Percentiles rank a stretch among this genome's conserved stretches.
phyloP scores from a whole-genome alignment of 2,888 invertebrate genomes.

The Nemoura dubitans region DNA sequence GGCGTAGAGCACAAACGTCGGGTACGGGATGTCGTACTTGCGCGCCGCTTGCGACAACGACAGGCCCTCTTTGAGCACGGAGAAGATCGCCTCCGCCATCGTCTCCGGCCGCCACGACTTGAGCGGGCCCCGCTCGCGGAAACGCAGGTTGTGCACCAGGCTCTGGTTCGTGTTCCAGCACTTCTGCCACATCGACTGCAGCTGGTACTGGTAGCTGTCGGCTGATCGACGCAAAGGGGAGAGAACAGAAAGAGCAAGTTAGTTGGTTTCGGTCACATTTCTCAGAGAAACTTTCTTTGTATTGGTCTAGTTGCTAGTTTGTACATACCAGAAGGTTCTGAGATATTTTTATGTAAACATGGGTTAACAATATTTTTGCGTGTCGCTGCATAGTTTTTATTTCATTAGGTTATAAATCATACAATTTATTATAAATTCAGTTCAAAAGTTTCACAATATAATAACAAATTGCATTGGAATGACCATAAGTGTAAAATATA shows the following conservation, averaged over 20 bases:
- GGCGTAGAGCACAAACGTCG: conserved; percentile 92
- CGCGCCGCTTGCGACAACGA: conserved; percentile 90
- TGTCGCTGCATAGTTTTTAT: conserved; percentile 1
- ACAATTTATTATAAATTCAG: conserved; percentile 42
- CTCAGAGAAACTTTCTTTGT: not conserved
- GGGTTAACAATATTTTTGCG: not conserved
- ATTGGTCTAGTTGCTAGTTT: not conserved
- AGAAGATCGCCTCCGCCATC: conserved; percentile 94
- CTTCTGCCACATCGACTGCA: conserved; percentile 96
- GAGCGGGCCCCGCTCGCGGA: conserved; percentile 89
- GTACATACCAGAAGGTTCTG: not conserved
- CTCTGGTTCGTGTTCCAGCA: conserved; percentile 95
- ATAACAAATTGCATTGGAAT: conserved; percentile 38
- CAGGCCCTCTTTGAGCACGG: conserved; percentile 88
- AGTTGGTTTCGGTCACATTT: conserved; percentile 21
- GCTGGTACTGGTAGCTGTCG: conserved; percentile 95
- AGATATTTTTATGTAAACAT: not conserved
- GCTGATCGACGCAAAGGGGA: conserved; percentile 63
- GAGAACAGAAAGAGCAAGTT: conserved; percentile 50
- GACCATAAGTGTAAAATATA: conserved; percentile 29
- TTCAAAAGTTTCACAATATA: conserved; percentile 32
- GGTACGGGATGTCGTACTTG: conserved; percentile 94
- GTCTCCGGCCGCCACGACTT: conserved; percentile 95
- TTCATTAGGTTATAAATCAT: conserved; percentile 40
- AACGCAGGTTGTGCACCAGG: conserved; percentile 88